Percentiles rank a stretch among this genome's conserved stretches.
Conservation (phyloP, 2,797 vertebrate species). For the Nannoperca obscura region DNA sequence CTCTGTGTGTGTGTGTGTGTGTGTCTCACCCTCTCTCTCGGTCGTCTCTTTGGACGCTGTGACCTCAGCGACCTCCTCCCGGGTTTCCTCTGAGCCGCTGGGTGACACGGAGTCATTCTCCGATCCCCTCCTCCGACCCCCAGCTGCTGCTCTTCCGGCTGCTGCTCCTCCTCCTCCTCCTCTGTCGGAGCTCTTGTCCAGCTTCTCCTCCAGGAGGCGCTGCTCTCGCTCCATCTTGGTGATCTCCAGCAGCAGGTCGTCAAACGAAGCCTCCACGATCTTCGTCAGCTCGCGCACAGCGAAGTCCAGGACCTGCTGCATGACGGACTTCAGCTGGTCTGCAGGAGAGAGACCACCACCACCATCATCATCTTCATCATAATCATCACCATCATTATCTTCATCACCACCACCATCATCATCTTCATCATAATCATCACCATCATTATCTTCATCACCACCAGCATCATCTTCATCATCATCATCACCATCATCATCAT, state of each 20-base stretch:
- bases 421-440: too few species aligned
- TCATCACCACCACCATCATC: too few species aligned
- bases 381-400: neutral
- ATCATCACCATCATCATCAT: too few species aligned
- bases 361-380: neutral
- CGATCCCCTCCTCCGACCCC: conserved; percentile 50
- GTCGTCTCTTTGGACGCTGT: conserved; percentile 39
- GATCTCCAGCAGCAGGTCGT: conserved; percentile 86
- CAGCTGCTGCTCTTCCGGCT: neutral
- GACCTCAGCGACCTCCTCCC: conserved; percentile 48
- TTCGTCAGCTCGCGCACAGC: conserved; percentile 83
- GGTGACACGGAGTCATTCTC: conserved; percentile 73
- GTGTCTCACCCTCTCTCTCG: conserved; percentile 40
- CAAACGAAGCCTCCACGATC: conserved; percentile 86
- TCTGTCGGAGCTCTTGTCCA: conserved; percentile 40
- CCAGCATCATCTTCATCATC: too few species aligned
- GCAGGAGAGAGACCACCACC: neutral
- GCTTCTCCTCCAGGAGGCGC: conserved; percentile 69
- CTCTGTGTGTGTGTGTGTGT: too few species aligned
- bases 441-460: too few species aligned
- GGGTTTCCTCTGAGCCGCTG: conserved; percentile 72
- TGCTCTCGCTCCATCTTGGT: conserved; percentile 84
- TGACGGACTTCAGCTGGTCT: conserved; percentile 86
- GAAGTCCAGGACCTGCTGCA: conserved; percentile 85
- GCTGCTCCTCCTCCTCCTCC: conserved; percentile 27